Evolutionary conservation across 2,797 vertebrate species (phyloP).

Genomic region (Sebastes dallii): DNA sequence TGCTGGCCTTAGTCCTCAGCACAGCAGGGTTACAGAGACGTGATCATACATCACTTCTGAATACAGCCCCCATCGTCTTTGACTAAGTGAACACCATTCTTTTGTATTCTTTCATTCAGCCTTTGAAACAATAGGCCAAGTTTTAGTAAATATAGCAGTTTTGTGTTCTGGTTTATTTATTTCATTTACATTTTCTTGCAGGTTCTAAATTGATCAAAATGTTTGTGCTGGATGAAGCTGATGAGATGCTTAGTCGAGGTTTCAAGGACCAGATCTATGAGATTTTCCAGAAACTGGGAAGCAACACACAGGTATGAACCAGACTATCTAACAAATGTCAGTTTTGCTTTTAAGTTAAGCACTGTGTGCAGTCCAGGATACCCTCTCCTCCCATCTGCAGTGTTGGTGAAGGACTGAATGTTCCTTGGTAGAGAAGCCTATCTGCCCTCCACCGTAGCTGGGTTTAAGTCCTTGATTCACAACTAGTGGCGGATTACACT

Average conservation of each 20-base stretch:
- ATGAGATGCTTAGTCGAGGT: slow-evolving; percentile 97
- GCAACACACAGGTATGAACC: slow-evolving; percentile 88
- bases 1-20: slow-evolving; percentile 52
- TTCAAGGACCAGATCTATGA: slow-evolving; percentile 99
- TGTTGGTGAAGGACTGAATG: slow-evolving; percentile 80
- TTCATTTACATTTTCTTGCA: slow-evolving; percentile 35
- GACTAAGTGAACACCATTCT: no score
- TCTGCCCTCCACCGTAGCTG: slow-evolving; percentile 73
- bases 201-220: slow-evolving; percentile 95
- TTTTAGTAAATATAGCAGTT: not conserved
- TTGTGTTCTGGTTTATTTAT: not conserved
- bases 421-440: slow-evolving; percentile 81
- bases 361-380: slow-evolving; percentile 65
- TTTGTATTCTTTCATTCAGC: no score
- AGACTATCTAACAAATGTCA: not conserved
- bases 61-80: slow-evolving; percentile 58
- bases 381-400: slow-evolving; percentile 80
- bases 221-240: slow-evolving; percentile 97
- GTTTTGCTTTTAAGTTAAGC: not conserved
- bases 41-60: slow-evolving; percentile 82
- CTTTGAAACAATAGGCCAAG: no score
- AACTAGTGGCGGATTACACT: slow-evolving; percentile 69
- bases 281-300: slow-evolving; percentile 94
- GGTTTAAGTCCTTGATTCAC: slow-evolving; percentile 50
- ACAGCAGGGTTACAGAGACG: slow-evolving; percentile 39